A percentile compares a stretch with the other conserved stretches of the same genome.
Conservation (phyloP, 37 sponge, comb jelly and placozoan species). For the Ianthella basta region DNA sequence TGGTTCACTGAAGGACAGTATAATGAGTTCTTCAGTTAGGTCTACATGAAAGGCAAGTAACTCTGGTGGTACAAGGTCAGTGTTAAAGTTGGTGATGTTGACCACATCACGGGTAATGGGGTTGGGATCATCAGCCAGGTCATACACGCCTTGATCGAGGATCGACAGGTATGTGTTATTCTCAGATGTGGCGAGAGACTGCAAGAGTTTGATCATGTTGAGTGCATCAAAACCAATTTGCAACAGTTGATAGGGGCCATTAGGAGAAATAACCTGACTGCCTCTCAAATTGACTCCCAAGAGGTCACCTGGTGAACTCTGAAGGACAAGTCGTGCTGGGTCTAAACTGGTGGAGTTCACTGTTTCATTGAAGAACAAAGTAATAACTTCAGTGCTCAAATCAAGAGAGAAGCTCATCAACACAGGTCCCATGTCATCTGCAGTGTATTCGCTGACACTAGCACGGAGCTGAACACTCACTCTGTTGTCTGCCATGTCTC, state of each 20-base stretch:
- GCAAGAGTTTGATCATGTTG: slow-evolving; percentile 66
- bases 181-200: slow-evolving; percentile 54
- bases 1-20: slow-evolving; percentile 80
- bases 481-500: slow-evolving; percentile 70
- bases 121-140: slow-evolving; percentile 41
- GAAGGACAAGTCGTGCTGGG: slow-evolving; percentile 37
- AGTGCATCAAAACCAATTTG: slow-evolving; percentile 61
- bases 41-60: slow-evolving; percentile 58
- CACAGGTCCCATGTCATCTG: slow-evolving; percentile 71
- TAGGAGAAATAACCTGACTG: slow-evolving; percentile 38
- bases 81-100: slow-evolving; percentile 22
- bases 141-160: slow-evolving; percentile 34
- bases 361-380: slow-evolving; percentile 85
- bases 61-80: slow-evolving; percentile 54
- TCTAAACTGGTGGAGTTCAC: slow-evolving; percentile 76
- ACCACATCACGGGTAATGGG: neutral
- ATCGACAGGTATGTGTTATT: slow-evolving; percentile 62
- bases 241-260: slow-evolving; percentile 54
- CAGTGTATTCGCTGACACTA: slow-evolving; percentile 33
- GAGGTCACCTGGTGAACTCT: slow-evolving; percentile 24
- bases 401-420: slow-evolving; percentile 64
- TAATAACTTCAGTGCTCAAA: slow-evolving; percentile 70
- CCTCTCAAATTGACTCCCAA: slow-evolving; percentile 28
- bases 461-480: neutral
- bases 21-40: slow-evolving; percentile 57